Evolutionary conservation across 1,140 invertebrate genomes (phyloP).

Genomic region (Diachasma alloeum): DNA sequence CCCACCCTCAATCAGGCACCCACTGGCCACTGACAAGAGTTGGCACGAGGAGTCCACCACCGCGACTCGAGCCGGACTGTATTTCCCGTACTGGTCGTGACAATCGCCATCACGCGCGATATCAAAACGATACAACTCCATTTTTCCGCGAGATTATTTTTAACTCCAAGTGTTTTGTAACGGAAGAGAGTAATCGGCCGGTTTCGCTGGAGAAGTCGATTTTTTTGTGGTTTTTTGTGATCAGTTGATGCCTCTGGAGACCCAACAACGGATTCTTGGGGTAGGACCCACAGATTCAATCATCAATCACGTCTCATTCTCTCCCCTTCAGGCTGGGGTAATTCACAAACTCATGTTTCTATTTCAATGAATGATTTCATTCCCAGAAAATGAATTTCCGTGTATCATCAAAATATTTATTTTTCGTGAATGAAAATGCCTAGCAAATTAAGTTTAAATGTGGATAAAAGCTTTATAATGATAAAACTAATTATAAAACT

Average conservation of each 20-base stretch:
- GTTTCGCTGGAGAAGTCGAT: background rate
- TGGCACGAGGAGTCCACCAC: conserved; percentile 20
- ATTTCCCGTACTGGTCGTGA: conserved; percentile 45
- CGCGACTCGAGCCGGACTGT: conserved; percentile 42
- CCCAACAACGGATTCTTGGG: background rate
- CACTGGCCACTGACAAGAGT: background rate
- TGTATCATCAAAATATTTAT: too few relatives aligned
- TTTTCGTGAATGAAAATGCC: too few relatives aligned
- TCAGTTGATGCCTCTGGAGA: background rate
- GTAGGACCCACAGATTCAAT: background rate
- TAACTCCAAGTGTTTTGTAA: too few relatives aligned
- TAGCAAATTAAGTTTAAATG: too few relatives aligned
- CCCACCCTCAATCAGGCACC: background rate
- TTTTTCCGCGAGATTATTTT: too few relatives aligned
- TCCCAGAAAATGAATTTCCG: too few relatives aligned
- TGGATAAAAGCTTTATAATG: too few relatives aligned
- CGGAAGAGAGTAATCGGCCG: too few relatives aligned
- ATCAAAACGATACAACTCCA: background rate
- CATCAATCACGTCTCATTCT: background rate
- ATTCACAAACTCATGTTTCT: too few relatives aligned
- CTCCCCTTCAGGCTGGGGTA: too few relatives aligned
- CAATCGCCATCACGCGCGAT: conserved; percentile 23
- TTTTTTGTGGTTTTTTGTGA: background rate
- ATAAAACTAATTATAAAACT: too few relatives aligned
- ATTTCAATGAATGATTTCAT: too few relatives aligned